These are phyloP conservation scores for Drosophila serrata DNA, from an alignment of 1,140 invertebrate genomes.

Conservation along the genomic window DNA sequence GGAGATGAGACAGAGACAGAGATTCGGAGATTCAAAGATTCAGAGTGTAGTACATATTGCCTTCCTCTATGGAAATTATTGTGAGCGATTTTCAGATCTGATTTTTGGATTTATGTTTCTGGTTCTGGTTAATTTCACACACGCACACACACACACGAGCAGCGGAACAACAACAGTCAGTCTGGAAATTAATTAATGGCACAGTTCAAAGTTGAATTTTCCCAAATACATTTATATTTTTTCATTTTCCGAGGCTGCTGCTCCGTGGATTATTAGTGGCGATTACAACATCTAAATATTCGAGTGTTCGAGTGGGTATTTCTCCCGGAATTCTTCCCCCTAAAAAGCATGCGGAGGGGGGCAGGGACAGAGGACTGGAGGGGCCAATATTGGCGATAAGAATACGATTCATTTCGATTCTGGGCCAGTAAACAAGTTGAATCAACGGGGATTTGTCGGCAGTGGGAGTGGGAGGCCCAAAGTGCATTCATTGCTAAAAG, in stretches of 20 bases:
- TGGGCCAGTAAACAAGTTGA: constrained; percentile 46
- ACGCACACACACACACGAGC: constrained; percentile 26
- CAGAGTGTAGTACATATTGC: constrained; percentile 30
- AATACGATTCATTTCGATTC: constrained; percentile 41
- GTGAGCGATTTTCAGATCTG: constrained; percentile 50
- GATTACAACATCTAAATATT: constrained; percentile 77
- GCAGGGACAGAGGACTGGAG: background rate
- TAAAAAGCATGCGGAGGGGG: constrained; percentile 57
- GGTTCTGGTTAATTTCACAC: constrained; percentile 62
- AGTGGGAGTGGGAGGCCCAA: constrained; percentile 16
- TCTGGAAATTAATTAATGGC: constrained; percentile 75
- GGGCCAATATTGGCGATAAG: constrained; percentile 46
- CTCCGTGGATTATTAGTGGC: constrained; percentile 62
- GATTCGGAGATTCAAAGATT: constrained; percentile 11
- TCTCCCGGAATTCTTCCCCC: constrained; percentile 13
- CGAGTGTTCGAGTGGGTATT: constrained; percentile 31
- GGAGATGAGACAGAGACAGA: constrained; percentile 27
- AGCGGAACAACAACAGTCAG: constrained; percentile 7
- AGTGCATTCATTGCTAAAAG: constrained; percentile 55
- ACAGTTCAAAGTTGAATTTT: constrained; percentile 82
- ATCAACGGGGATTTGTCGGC: constrained; percentile 24
- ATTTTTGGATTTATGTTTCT: constrained; percentile 30
- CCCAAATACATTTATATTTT: constrained; percentile 56
- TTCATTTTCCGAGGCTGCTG: constrained; percentile 44
- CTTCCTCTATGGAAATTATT: constrained; percentile 68